A percentile compares a stretch with the other conserved stretches of the same genome.
Evolutionary conservation across 2,888 invertebrate genomes (phyloP).

Genomic region (Capitulum mitella): DNA sequence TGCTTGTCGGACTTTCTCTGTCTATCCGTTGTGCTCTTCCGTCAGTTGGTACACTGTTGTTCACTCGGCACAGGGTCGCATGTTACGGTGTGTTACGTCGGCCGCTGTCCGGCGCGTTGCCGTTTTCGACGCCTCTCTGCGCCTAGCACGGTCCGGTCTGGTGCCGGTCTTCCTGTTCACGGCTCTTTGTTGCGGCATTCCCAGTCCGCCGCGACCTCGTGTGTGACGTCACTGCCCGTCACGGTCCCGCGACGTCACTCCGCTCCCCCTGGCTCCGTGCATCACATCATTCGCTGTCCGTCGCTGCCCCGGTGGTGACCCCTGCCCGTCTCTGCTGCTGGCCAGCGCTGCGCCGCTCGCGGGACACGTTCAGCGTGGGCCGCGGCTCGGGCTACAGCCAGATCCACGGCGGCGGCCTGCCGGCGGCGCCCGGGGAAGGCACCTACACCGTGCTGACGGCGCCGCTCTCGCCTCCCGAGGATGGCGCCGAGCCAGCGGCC

Average conservation of each 20-base stretch:
- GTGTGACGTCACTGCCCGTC: no score
- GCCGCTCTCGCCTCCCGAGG: neutral
- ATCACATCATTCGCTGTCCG: no score
- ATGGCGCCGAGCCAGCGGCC: neutral
- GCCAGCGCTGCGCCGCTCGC: neutral
- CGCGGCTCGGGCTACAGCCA: constrained; percentile 16
- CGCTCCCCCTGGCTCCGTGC: no score
- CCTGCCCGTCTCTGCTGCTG: neutral
- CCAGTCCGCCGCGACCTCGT: no score
- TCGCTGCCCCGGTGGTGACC: neutral
- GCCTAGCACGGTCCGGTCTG: neutral
- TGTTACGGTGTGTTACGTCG: no score
- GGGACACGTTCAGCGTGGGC: neutral
- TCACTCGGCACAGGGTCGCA: no score
- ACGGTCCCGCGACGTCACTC: no score
- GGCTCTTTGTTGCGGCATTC: no score
- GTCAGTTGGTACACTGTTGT: no score
- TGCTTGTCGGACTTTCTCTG: no score
- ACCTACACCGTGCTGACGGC: constrained; percentile 15
- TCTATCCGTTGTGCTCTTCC: no score
- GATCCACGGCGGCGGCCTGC: neutral
- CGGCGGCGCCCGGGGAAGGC: neutral
- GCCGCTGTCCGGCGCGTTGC: neutral
- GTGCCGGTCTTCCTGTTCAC: neutral
- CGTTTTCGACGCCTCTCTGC: neutral